Evolutionary conservation across 2,113 vertebrate species (phyloP).

Genomic region (Periophthalmodon schlosseri): DNA sequence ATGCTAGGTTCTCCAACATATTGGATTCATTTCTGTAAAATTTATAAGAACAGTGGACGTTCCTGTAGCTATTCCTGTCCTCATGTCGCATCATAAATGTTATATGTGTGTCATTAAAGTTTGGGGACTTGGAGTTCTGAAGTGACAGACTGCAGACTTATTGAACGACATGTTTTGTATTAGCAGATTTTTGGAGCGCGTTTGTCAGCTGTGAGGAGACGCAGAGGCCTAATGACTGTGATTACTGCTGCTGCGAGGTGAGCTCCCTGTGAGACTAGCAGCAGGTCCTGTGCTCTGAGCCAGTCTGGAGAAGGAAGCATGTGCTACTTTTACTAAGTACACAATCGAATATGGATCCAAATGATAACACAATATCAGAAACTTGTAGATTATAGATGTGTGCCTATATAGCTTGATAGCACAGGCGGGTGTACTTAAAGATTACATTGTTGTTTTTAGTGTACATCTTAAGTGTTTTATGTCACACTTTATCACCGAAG

Average conservation of each 20-base stretch:
- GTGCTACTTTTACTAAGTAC: conserved; percentile 23
- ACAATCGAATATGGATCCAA: conserved; percentile 1
- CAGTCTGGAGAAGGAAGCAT: conserved; percentile 2
- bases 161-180: not conserved
- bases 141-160: not conserved
- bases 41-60: conserved; percentile 40
- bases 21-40: conserved; percentile 52
- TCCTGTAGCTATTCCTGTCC: conserved; percentile 11
- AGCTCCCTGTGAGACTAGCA: conserved; percentile 1
- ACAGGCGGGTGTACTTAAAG: not conserved
- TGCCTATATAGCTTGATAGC: not conserved
- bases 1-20: conserved; percentile 24
- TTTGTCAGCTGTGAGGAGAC: not conserved
- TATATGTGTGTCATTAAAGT: not conserved
- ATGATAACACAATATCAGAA: not conserved
- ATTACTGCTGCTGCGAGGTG: conserved; percentile 3
- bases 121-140: conserved; percentile 1
- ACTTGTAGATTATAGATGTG: not conserved
- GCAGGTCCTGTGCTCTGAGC: not conserved
- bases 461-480: no score
- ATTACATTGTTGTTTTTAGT: no score
- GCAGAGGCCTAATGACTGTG: conserved; percentile 1
- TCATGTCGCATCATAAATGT: not conserved
- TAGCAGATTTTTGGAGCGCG: not conserved
- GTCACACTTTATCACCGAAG: no score